Evolutionary conservation across 2,113 vertebrate genomes (phyloP), one percentile per base, ranked within the genome.

Genomic region (Amphiprion ocellaris): DNA sequence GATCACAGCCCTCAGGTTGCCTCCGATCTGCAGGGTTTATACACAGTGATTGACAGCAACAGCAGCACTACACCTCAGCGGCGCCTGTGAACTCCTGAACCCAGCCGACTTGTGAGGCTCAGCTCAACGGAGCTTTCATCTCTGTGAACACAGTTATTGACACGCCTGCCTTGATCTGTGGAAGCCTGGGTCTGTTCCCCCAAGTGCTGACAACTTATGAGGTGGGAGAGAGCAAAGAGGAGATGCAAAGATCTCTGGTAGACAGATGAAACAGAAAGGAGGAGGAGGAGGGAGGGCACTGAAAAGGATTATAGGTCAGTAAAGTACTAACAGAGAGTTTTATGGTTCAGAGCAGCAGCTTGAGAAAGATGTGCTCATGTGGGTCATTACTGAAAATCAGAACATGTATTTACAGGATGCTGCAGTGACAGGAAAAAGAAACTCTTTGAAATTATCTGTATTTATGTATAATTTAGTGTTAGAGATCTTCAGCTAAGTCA

Each of bases 1-100:
- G 58, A 85, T 65, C 26, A 93, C 5, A 0, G 85, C 92, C 84
- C 90, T 92, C 59, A 95, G 60, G 80, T 95, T 94, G 75, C 77
- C 87, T 75, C 89, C 89, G 33, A 95, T 89, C 95, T 94, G 63
- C 9, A 8, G 39, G 68, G 61, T 77, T 60, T 24, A 77, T 58
- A 59, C 30, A 56, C n/a, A 17, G 2, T 73, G 82, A 87, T 9
- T 72, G 78, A 68, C 69, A 87, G 69, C 41, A 47, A 30, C 56
- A 53, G 50, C 44, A 83, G 56, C 61, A 44, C 15, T 21, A 33
- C 76, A 65, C 54, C 63, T 74, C 39, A 11, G 47, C 14, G 2
- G 50, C 5, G 54, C 74, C 17, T 4, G 69, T 66, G 76, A 89
- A 90, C 81, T 77, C 68, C 37, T 85, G 77, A 77, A 87, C 86